Percentiles rank a stretch among this genome's conserved stretches.
These are phyloP conservation scores for Microplitis mediator DNA, from an alignment of 1,140 invertebrate species.

Conservation along the genomic window DNA sequence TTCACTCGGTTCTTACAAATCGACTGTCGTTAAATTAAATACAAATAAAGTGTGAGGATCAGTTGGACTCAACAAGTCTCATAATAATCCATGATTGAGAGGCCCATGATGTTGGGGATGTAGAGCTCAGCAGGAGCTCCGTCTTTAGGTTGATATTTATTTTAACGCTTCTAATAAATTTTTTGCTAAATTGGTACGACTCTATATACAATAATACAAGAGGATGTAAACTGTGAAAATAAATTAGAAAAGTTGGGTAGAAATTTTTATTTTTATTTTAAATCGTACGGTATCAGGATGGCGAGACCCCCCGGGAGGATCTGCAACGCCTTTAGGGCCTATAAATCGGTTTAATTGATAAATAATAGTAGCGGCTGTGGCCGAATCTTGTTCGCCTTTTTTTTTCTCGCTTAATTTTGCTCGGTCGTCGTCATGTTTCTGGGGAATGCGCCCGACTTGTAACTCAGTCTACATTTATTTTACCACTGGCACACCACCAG, in stretches of 20 bases:
- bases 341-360: slow-evolving; percentile 40
- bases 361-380: slow-evolving; percentile 32
- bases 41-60: too few species aligned
- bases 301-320: slow-evolving; percentile 19
- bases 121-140: neutral
- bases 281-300: neutral
- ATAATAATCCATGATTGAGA: slow-evolving; percentile 22
- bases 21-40: too few species aligned
- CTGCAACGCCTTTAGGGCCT: slow-evolving; percentile 34
- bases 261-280: too few species aligned
- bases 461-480: slow-evolving; percentile 32
- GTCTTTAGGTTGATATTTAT: neutral
- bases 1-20: too few species aligned
- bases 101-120: neutral
- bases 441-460: slow-evolving; percentile 35
- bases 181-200: neutral
- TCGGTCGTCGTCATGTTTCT: too few species aligned
- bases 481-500: slow-evolving; percentile 1
- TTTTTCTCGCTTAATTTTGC: too few species aligned
- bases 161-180: neutral
- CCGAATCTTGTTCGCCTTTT: slow-evolving; percentile 15
- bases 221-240: neutral
- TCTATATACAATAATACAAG: neutral
- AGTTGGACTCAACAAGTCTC: neutral
- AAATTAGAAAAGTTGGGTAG: neutral